Percentiles rank a stretch among this genome's conserved stretches.
These are phyloP conservation scores for Pangasius djambal DNA, from an alignment of 2,797 vertebrate genomes.

Conservation along the genomic window DNA sequence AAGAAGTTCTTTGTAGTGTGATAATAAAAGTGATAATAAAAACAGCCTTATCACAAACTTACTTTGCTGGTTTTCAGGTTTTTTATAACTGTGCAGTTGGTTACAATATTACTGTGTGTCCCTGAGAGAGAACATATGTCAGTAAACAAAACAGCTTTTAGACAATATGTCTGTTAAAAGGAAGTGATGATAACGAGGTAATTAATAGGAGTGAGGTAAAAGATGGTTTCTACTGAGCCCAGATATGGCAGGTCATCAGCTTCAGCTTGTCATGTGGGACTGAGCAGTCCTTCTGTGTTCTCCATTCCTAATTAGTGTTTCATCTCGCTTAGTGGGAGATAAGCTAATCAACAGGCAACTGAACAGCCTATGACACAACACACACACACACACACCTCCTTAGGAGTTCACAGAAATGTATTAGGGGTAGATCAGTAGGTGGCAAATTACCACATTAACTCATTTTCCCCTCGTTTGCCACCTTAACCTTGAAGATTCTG, in stretches of 20 bases:
- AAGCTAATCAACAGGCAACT: constrained; percentile 13
- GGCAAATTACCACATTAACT: constrained; percentile 21
- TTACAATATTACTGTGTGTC: constrained; percentile 2
- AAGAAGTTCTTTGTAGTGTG: neutral
- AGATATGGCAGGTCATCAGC: constrained; percentile 5
- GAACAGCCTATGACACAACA: neutral
- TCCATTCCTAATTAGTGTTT: neutral
- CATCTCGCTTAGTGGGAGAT: neutral
- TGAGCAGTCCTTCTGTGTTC: neutral
- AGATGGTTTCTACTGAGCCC: neutral
- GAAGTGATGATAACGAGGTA: constrained; percentile 8
- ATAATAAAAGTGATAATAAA: constrained; percentile 8
- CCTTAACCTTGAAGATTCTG: neutral
- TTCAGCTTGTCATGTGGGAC: neutral
- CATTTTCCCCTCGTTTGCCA: neutral
- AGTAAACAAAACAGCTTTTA: constrained; percentile 11
- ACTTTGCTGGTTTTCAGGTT: constrained; percentile 32
- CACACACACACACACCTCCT: neutral
- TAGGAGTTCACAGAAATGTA: constrained; percentile 23
- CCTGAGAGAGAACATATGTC: constrained; percentile 29
- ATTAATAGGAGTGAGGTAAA: constrained; percentile 23
- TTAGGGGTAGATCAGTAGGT: neutral
- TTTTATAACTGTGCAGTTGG: constrained; percentile 13
- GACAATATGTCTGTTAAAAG: neutral
- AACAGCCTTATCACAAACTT: constrained; percentile 26